These are phyloP conservation scores for Sebastes schlegelii DNA, from an alignment of 2,113 vertebrate genomes.

Conservation along the genomic window DNA sequence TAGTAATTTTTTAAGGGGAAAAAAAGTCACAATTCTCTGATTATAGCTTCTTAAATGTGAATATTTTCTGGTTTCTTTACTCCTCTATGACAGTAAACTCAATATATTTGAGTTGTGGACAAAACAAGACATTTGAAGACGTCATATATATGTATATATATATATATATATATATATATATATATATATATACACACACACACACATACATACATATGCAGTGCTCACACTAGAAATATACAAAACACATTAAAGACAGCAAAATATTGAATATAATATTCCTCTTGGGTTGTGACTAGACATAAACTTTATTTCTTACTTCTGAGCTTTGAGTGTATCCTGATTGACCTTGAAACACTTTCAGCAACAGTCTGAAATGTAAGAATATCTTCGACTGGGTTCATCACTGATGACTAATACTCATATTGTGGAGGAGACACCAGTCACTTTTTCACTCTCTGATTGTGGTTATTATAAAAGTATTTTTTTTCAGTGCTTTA, in stretches of 20 bases:
- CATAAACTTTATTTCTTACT: neutral
- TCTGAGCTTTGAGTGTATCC: neutral
- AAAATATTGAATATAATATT: neutral
- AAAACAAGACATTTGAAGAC: too few species aligned
- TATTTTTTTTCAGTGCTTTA: too few species aligned
- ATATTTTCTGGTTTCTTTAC: too few species aligned
- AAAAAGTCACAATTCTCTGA: too few species aligned
- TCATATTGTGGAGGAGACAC: slow-evolving; percentile 31
- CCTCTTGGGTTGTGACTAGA: neutral
- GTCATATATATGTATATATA: too few species aligned
- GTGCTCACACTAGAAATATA: slow-evolving; percentile 4
- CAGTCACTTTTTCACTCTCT: neutral
- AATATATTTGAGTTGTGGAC: too few species aligned
- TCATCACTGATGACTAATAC: slow-evolving; percentile 51
- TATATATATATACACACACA: too few species aligned
- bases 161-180: too few species aligned
- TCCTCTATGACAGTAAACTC: too few species aligned
- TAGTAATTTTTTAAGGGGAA: too few species aligned
- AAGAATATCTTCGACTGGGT: slow-evolving; percentile 30
- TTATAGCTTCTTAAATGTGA: too few species aligned
- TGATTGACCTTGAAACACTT: slow-evolving; percentile 46
- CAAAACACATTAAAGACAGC: neutral
- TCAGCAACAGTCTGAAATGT: slow-evolving; percentile 34
- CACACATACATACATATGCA: neutral
- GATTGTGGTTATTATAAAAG: neutral